Percentiles rank a stretch among this genome's conserved stretches.
phyloP scores from a whole-genome alignment of 2,797 vertebrate genomes.

The Bucorvus abyssinicus region DNA sequence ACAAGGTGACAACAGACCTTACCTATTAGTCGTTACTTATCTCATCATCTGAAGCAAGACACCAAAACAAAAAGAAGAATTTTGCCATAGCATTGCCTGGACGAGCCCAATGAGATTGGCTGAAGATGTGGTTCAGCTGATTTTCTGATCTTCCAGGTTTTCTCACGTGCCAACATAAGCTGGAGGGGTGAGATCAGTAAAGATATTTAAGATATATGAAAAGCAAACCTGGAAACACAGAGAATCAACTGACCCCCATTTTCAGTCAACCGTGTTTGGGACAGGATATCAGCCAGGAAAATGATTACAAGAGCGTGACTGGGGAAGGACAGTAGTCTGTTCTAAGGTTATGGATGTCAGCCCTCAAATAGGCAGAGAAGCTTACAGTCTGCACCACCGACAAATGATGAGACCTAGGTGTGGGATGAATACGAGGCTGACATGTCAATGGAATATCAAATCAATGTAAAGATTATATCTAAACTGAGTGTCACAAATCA shows the following conservation, averaged over 20 bases:
- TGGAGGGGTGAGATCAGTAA: neutral
- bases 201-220: neutral
- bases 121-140: neutral
- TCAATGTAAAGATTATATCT: neutral
- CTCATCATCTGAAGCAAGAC: neutral
- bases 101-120: neutral
- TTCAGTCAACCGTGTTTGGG: neutral
- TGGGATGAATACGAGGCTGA: conserved; percentile 2
- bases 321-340: neutral
- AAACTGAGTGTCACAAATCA: neutral
- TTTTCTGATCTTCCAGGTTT: neutral
- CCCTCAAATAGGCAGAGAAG: neutral
- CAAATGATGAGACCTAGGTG: neutral
- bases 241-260: neutral
- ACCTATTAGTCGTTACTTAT: neutral
- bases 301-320: neutral
- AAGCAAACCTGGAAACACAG: neutral
- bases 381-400: neutral
- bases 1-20: neutral
- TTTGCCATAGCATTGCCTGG: neutral
- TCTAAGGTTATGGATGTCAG: neutral
- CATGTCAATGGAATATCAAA: neutral
- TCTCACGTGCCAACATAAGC: neutral
- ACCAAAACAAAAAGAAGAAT: neutral
- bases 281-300: neutral